Evolutionary conservation across 2,797 vertebrate species (phyloP).

Genomic region (Pempheris klunzingeri): DNA sequence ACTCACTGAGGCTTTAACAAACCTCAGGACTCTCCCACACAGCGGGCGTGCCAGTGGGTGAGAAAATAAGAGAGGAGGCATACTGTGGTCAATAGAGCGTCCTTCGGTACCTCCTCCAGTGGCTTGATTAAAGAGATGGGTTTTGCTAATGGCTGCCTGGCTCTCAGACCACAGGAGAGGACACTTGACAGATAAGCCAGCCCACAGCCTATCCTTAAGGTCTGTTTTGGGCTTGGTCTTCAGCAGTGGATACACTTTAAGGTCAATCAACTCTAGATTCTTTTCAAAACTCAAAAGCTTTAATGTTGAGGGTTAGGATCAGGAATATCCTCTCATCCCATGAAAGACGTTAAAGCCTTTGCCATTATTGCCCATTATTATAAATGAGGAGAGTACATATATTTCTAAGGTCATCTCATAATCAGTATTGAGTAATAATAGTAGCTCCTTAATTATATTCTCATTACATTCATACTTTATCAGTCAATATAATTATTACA

Average conservation of each 20-base stretch:
- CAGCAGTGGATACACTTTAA: neutral
- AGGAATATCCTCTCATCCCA: neutral
- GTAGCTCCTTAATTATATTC: neutral
- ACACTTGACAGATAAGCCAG: conserved; percentile 72
- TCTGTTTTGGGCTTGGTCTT: conserved; percentile 15
- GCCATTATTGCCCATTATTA: neutral
- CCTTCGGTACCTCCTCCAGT: conserved; percentile 71
- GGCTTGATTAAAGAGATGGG: conserved; percentile 84
- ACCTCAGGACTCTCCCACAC: conserved; percentile 67
- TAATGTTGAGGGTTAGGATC: neutral
- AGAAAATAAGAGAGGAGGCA: conserved; percentile 84
- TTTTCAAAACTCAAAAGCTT: neutral
- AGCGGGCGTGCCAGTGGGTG: conserved; percentile 73
- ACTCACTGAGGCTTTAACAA: conserved; percentile 50
- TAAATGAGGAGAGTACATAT: neutral
- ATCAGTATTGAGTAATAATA: neutral
- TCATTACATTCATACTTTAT: neutral
- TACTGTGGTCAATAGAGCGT: conserved; percentile 69
- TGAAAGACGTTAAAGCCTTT: neutral
- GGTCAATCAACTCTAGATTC: neutral
- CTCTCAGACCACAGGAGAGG: conserved; percentile 70
- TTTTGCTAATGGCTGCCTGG: conserved; percentile 77
- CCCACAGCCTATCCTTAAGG: conserved; percentile 31
- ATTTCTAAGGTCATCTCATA: neutral
- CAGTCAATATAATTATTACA: neutral